Evolutionary conservation across 1,140 invertebrate genomes (phyloP).

Genomic region (Drosophila simulans): DNA sequence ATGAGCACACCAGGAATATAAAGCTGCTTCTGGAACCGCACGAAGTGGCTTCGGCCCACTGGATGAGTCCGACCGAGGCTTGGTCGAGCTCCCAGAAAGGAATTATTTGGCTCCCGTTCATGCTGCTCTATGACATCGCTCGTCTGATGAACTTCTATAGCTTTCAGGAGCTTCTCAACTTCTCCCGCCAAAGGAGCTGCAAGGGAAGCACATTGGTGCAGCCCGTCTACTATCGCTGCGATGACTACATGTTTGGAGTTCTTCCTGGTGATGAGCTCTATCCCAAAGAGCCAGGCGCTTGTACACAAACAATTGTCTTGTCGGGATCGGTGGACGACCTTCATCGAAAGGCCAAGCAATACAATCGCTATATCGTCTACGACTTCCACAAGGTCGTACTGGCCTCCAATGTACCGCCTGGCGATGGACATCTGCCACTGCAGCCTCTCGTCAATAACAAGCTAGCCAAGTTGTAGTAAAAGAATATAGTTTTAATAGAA

Average conservation of each 20-base stretch:
- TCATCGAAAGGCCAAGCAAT: slow-evolving; percentile 37
- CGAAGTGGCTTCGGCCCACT: slow-evolving; percentile 58
- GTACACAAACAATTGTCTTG: slow-evolving; percentile 45
- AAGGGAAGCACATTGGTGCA: slow-evolving; percentile 84
- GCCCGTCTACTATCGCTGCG: slow-evolving; percentile 84
- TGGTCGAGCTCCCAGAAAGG: slow-evolving; percentile 85
- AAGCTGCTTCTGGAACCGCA: slow-evolving; percentile 56
- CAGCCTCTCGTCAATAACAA: slow-evolving; percentile 30
- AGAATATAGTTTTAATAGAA: background rate
- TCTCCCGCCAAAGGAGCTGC: slow-evolving; percentile 51
- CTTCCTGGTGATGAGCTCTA: slow-evolving; percentile 84
- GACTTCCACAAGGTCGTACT: slow-evolving; percentile 59
- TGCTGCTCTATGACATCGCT: slow-evolving; percentile 85
- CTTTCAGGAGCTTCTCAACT: slow-evolving; percentile 82
- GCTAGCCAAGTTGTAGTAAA: slow-evolving; percentile 46
- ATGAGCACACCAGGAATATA: slow-evolving; percentile 54
- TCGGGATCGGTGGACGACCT: slow-evolving; percentile 38
- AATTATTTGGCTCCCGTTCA: slow-evolving; percentile 88
- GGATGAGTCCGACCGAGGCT: slow-evolving; percentile 56
- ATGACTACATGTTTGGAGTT: slow-evolving; percentile 71
- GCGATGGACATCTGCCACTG: slow-evolving; percentile 59
- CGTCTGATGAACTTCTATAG: slow-evolving; percentile 84
- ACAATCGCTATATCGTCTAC: slow-evolving; percentile 70
- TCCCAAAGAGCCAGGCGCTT: slow-evolving; percentile 55
- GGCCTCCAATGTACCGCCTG: slow-evolving; percentile 55